These are phyloP conservation scores for Lindbergichthys nudifrons DNA, from an alignment of 2,797 vertebrate genomes.

Conservation along the genomic window DNA sequence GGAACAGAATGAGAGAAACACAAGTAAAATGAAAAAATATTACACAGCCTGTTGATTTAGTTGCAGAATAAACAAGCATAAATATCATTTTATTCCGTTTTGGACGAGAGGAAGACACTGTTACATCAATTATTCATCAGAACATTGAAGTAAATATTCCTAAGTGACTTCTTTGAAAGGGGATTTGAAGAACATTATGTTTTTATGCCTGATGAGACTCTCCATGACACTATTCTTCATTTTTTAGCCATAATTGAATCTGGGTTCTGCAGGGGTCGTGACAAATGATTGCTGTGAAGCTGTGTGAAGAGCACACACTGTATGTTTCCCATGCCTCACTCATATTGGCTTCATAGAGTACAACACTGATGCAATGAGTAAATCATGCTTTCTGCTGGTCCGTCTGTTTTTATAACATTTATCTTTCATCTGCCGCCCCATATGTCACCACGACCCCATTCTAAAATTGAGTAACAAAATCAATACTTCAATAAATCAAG, in stretches of 20 bases:
- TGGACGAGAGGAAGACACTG: slow-evolving; percentile 11
- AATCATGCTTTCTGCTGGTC: slow-evolving; percentile 31
- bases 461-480: slow-evolving; percentile 72
- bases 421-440: slow-evolving; percentile 58
- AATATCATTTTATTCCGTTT: slow-evolving; percentile 34
- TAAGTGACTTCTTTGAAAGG: slow-evolving; percentile 45
- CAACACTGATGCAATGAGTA: slow-evolving; percentile 23
- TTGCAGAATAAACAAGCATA: slow-evolving; percentile 27
- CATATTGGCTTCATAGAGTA: slow-evolving; percentile 13
- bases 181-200: slow-evolving; percentile 33
- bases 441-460: slow-evolving; percentile 55
- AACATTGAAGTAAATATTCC: slow-evolving; percentile 45
- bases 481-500: slow-evolving; percentile 75
- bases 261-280: slow-evolving; percentile 4
- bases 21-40: slow-evolving; percentile 12
- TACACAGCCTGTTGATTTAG: slow-evolving; percentile 26
- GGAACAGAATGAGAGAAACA: slow-evolving; percentile 12
- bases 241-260: slow-evolving; percentile 22
- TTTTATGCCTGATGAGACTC: slow-evolving; percentile 20
- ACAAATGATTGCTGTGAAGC: slow-evolving; percentile 14
- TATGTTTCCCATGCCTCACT: not conserved
- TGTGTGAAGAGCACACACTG: not conserved
- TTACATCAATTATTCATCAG: slow-evolving; percentile 57
- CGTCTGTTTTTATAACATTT: slow-evolving; percentile 63
- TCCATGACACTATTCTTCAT: slow-evolving; percentile 27